These are phyloP conservation scores for Trematomus loennbergii DNA, from an alignment of 2,113 vertebrate species.

Conservation along the genomic window DNA sequence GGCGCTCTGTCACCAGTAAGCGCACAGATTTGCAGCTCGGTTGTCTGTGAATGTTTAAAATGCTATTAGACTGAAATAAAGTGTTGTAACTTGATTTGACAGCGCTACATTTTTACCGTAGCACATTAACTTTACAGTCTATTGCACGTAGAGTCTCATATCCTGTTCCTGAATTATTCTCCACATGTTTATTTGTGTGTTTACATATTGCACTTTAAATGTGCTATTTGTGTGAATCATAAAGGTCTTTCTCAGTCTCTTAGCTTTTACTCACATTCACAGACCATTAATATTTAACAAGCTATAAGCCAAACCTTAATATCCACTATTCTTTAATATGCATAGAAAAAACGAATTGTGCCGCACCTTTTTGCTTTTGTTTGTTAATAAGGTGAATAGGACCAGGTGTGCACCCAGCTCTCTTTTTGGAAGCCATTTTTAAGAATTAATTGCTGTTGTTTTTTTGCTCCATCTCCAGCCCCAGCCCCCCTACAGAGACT, in stretches of 20 bases:
- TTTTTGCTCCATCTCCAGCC: constrained; percentile 35
- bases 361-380: constrained; percentile 11
- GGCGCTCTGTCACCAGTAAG: constrained; percentile 38
- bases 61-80: constrained; percentile 32
- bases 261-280: constrained; percentile 66
- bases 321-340: constrained; percentile 68
- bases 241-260: constrained; percentile 66
- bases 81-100: constrained; percentile 5
- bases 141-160: not conserved
- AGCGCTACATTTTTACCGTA: not conserved
- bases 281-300: constrained; percentile 74
- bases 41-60: constrained; percentile 55
- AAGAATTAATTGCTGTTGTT: constrained; percentile 76
- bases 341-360: constrained; percentile 38
- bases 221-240: constrained; percentile 31
- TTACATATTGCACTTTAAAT: constrained; percentile 12
- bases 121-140: constrained; percentile 17
- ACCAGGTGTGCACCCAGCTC: constrained; percentile 58
- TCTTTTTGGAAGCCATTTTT: constrained; percentile 49
- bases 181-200: constrained; percentile 33
- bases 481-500: constrained; percentile 65
- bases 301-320: constrained; percentile 54
- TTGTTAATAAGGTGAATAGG: constrained; percentile 49
- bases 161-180: not conserved
- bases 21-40: constrained; percentile 34